phyloP scores from a whole-genome alignment of 1,140 invertebrate genomes.

The Drosophila ironensis region DNA sequence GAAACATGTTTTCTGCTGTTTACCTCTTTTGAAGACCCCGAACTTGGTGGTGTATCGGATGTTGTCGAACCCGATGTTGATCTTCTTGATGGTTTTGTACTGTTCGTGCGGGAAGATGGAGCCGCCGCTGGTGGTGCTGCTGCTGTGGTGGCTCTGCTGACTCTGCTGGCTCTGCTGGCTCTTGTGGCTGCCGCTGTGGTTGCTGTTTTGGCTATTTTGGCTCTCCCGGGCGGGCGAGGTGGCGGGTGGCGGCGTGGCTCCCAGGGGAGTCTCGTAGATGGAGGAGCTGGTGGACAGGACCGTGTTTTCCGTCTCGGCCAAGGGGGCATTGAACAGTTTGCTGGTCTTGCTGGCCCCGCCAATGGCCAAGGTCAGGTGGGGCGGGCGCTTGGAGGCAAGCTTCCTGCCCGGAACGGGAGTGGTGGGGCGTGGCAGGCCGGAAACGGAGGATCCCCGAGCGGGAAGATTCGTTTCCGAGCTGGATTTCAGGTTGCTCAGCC shows the following conservation, averaged over 20 bases:
- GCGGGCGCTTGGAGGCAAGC: conserved; percentile 47
- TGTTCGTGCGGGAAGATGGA: conserved; percentile 70
- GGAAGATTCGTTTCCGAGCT: conserved; percentile 45
- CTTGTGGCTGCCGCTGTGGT: neutral
- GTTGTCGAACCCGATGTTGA: conserved; percentile 73
- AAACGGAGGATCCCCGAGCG: neutral
- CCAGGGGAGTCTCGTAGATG: conserved; percentile 49
- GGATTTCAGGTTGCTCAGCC: conserved; percentile 45
- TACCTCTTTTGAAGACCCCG: conserved; percentile 67
- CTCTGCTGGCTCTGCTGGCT: neutral
- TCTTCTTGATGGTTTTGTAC: conserved; percentile 65
- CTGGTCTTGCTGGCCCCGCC: neutral
- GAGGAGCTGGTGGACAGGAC: conserved; percentile 45
- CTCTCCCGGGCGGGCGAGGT: conserved; percentile 30
- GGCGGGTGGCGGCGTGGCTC: conserved; percentile 18
- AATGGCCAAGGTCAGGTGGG: conserved; percentile 52
- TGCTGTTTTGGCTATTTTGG: conserved; percentile 6
- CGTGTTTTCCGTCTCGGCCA: conserved; percentile 46
- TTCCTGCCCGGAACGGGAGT: conserved; percentile 59
- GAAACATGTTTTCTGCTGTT: too few relatives aligned
- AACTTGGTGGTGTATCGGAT: conserved; percentile 55
- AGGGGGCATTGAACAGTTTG: conserved; percentile 25
- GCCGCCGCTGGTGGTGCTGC: conserved; percentile 34
- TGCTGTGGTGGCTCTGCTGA: conserved; percentile 19
- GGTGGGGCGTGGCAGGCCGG: conserved; percentile 50